Evolutionary conservation across 1,140 invertebrate species (phyloP).

Genomic region (Phortica variegata): DNA sequence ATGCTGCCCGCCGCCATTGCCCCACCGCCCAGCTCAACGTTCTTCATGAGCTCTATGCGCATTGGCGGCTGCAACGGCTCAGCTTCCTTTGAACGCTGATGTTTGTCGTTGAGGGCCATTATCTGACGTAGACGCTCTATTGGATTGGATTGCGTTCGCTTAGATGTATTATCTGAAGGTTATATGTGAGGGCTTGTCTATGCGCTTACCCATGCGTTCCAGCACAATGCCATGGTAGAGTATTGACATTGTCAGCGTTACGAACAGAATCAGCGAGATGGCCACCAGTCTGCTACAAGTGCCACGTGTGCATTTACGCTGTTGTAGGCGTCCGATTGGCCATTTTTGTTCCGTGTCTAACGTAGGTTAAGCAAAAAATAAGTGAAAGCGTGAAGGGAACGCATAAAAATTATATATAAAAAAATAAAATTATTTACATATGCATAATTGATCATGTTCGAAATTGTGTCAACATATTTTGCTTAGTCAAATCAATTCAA

Average conservation of each 20-base stretch:
- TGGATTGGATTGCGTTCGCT: background rate
- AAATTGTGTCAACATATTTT: too few species aligned
- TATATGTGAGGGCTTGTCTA: too few species aligned
- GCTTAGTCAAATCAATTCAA: too few species aligned
- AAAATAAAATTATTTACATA: too few species aligned
- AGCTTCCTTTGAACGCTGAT: too few species aligned
- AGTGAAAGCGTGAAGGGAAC: too few species aligned
- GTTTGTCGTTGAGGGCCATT: constrained; percentile 24
- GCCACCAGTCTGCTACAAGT: constrained; percentile 27
- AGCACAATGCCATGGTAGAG: constrained; percentile 42
- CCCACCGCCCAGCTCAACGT: too few species aligned
- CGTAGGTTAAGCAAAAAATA: too few species aligned
- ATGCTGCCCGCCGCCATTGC: background rate
- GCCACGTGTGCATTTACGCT: constrained; percentile 12
- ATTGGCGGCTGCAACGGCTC: constrained; percentile 21
- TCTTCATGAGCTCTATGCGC: too few species aligned
- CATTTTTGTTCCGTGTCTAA: constrained; percentile 33
- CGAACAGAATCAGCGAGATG: constrained; percentile 27
- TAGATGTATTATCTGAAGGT: background rate
- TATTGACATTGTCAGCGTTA: constrained; percentile 29
- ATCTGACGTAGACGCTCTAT: constrained; percentile 28
- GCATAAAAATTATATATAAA: too few species aligned
- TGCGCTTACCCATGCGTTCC: constrained; percentile 36
- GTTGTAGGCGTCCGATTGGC: constrained; percentile 3
- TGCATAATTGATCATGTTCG: too few species aligned